Evolutionary conservation across 2,888 invertebrate species (phyloP), one percentile per base, ranked within the genome.

Genomic region (Cosmia pyralina): DNA sequence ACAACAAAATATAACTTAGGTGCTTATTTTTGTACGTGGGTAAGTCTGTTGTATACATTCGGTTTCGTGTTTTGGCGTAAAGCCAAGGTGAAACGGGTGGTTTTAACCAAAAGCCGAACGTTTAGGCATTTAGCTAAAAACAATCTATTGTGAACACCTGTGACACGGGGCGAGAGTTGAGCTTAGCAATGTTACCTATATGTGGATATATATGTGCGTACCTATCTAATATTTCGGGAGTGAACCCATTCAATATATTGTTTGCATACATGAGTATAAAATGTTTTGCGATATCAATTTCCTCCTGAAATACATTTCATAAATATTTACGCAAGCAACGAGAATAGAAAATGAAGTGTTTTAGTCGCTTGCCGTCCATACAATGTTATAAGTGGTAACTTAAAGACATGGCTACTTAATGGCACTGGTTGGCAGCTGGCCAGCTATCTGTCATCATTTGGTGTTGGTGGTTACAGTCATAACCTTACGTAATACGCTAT

Each of bases 121-220:
- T 55, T 84, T 81, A 85, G 85, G 79, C 79, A 82, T 85, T 86
- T 85, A 83, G 84, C 86, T 86, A 85, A 85, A 86, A 87, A 86
- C 86, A 81, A 87, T 87, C 67, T 85, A 85, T 84, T 84, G 72
- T 71, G 76, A 70, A 74, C 87, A 87, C 86, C 86, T 86, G 87
- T 84, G 86, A 76, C 87, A 73, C 75, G 53, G 48, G 65, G 77
- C 73, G 69, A 69, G 85, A 80, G 82, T 71, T 71, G 34, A 60
- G 73, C 75, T 79, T 80, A 65, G 64, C 55, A 62, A 53, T 34
- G 17, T 44, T n/a, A 28, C 28, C 28, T 28, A 34, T 81, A 58
- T 64, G 65, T 60, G 58, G 28, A 28, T 60, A 34, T 19, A 34
- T 65, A 22, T 19, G 71, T 44, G 69, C 22, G 69, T 69, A 53